Conservation (phyloP, 2,113 vertebrate genomes). For the Rhineura floridana region DNA sequence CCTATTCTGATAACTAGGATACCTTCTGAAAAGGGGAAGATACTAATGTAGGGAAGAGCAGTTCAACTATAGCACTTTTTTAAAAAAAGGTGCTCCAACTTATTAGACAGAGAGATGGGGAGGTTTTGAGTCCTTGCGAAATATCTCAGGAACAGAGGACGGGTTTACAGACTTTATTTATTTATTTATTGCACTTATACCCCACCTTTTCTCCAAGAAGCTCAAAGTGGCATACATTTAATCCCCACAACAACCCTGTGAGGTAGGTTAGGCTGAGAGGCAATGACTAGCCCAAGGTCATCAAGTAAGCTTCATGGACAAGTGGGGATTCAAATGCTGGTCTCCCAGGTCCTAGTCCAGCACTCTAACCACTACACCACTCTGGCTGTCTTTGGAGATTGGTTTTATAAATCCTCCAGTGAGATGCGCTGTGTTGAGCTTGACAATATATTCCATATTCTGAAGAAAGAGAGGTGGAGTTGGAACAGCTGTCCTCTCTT, state of each 20-base stretch:
- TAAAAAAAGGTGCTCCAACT: neutral
- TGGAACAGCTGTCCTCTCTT: neutral
- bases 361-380: too few species aligned
- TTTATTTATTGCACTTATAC: too few species aligned
- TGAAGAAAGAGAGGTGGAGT: neutral
- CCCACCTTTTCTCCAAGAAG: too few species aligned
- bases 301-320: too few species aligned
- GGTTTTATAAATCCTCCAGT: neutral
- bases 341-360: too few species aligned
- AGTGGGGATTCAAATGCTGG: too few species aligned
- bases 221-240: too few species aligned
- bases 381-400: neutral
- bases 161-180: neutral
- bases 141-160: neutral
- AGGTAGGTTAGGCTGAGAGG: too few species aligned
- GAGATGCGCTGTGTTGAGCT: neutral
- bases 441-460: neutral
- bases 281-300: too few species aligned
- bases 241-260: too few species aligned
- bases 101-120: neutral
- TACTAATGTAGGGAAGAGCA: neutral
- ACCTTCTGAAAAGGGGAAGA: neutral
- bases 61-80: neutral
- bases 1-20: neutral
- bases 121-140: neutral